Base-by-base conservation (phyloP, 2,888 invertebrate genomes). In the Amorpha juglandis region DNA sequence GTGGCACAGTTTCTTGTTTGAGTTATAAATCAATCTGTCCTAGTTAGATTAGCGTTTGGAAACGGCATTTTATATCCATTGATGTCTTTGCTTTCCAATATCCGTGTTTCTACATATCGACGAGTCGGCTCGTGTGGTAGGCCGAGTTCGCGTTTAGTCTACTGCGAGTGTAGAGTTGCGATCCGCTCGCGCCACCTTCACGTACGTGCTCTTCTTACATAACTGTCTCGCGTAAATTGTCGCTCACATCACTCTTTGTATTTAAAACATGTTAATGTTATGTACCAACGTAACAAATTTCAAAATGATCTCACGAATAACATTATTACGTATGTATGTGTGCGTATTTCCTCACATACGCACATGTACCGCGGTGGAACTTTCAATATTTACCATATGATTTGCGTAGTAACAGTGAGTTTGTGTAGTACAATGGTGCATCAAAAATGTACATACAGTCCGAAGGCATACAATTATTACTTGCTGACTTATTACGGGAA, bases 1-100 rank as follows among this genome's bases (percentile, higher is more conserved):
- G 89, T 88, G 90, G 88, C 90, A 90, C 87, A 87, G 89, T 90
- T 91, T 90, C 89, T 89, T 86, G 87, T 88, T 89, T 82, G 80
- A 87, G 84, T 84, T 89, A 86, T 91, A 90, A 92, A 90, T 91
- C 88, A 89, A 88, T 89, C 83, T 85, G 90, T 87, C 87, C 90
- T 81, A 88, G 89, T 87, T 91, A 89, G 88, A 91, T 90, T 87
- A 89, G 82, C 79, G 83, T 87, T 82, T 86, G 78, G 81, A 84
- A 83, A 80, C 80, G 75, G 76, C 77, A 81, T 82, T 84, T 79
- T 83, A 82, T 76, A 79, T 80, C 73, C 79, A 80, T 83, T 80
- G 81, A 84, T 84, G 83, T 84, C 82, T 86, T 85, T 83, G 87
- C 86, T 91, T 91, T 91, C 89, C 83, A 90, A 87, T 82, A 74